phyloP scores from a whole-genome alignment of 2,113 vertebrate genomes.

The Octodon degus region DNA sequence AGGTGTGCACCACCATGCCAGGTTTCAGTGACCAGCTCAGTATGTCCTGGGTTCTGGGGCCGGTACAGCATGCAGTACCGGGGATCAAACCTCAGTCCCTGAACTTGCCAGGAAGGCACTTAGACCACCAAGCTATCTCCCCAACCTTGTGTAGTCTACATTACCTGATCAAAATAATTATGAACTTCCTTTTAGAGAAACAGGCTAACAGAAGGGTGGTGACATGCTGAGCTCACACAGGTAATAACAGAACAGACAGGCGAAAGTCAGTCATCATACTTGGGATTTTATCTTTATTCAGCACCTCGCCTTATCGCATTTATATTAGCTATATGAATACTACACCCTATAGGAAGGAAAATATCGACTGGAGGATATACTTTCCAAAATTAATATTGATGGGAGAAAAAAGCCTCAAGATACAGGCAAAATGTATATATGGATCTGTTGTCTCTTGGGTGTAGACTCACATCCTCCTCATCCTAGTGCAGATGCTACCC shows the following conservation, averaged over 20 bases:
- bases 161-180: not conserved
- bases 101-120: too few relatives aligned
- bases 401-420: not conserved
- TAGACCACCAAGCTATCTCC: too few relatives aligned
- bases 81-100: too few relatives aligned
- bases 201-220: not conserved
- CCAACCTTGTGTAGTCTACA: not conserved
- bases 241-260: not conserved
- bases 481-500: constrained; percentile 73
- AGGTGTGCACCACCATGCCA: too few relatives aligned
- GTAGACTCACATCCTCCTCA: constrained; percentile 63
- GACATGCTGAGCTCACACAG: not conserved
- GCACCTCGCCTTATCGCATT: not conserved
- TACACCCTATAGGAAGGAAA: not conserved
- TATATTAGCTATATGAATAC: not conserved
- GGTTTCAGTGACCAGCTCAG: too few relatives aligned
- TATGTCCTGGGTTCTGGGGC: too few relatives aligned
- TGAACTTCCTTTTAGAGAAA: constrained; percentile 23
- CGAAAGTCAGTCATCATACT: not conserved
- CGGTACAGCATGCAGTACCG: too few relatives aligned
- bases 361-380: not conserved
- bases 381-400: constrained; percentile 55
- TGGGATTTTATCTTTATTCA: not conserved
- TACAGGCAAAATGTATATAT: not conserved
- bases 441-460: constrained; percentile 40